Evolutionary conservation across 1,140 invertebrate genomes (phyloP).

Genomic region (Araneus ventricosus): DNA sequence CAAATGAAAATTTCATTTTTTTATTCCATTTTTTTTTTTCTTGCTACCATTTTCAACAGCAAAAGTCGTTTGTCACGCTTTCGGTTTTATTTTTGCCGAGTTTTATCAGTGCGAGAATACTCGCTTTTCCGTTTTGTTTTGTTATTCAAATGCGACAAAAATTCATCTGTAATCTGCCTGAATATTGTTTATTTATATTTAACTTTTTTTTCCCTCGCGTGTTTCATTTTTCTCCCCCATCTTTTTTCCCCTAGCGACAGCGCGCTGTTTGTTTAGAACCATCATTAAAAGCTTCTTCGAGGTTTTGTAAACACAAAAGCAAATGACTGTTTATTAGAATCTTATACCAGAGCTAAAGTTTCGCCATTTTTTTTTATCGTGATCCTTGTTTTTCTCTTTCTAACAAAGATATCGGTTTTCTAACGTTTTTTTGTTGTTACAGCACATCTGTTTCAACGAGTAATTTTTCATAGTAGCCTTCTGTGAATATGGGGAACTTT

Average conservation of each 20-base stretch:
- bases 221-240: too few species aligned
- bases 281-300: background rate
- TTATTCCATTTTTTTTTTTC: background rate
- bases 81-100: background rate
- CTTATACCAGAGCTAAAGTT: background rate
- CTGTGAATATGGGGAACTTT: background rate
- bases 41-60: background rate
- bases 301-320: background rate
- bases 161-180: conserved; percentile 44
- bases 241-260: background rate
- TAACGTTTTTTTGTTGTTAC: background rate
- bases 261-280: background rate
- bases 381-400: background rate
- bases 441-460: background rate
- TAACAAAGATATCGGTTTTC: background rate
- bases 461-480: background rate
- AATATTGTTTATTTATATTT: conserved; percentile 18
- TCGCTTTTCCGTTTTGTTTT: background rate
- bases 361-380: background rate
- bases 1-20: conserved; percentile 19
- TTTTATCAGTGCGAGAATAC: background rate
- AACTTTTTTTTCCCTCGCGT: too few species aligned
- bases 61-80: conserved; percentile 19
- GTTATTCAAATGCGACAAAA: conserved; percentile 40
- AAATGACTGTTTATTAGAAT: conserved; percentile 49